Evolutionary conservation across 1,140 invertebrate genomes (phyloP).

Genomic region (Arctopsyche grandis): DNA sequence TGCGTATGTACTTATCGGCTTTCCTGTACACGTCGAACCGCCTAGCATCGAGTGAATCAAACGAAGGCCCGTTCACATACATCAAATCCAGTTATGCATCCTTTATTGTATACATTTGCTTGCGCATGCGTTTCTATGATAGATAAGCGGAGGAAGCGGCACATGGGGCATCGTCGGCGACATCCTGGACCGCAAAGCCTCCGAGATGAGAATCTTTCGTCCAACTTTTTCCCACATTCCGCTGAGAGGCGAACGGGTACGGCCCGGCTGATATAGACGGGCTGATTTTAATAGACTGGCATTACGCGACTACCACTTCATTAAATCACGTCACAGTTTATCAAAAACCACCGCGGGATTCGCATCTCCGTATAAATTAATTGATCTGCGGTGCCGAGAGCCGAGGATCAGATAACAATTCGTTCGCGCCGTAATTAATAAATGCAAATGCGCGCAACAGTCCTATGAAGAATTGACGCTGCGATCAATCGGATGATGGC

Average conservation of each 20-base stretch:
- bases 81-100: too few species aligned
- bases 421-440: too few species aligned
- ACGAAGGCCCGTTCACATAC: too few species aligned
- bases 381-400: background rate
- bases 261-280: background rate
- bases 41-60: too few species aligned
- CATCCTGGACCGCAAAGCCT: slow-evolving; percentile 35
- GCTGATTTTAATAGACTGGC: slow-evolving; percentile 34
- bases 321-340: slow-evolving; percentile 29
- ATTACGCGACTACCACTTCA: slow-evolving; percentile 24
- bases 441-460: background rate
- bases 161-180: slow-evolving; percentile 22
- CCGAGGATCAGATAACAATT: too few species aligned
- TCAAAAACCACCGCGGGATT: background rate
- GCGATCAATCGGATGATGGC: background rate
- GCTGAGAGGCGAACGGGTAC: background rate
- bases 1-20: too few species aligned
- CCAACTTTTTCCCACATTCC: slow-evolving; percentile 49
- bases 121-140: slow-evolving; percentile 9
- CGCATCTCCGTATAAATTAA: background rate
- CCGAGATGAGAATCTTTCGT: slow-evolving; percentile 46
- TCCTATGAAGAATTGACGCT: background rate
- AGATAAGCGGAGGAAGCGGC: slow-evolving; percentile 22
- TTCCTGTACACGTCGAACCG: too few species aligned
- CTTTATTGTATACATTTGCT: slow-evolving; percentile 14